Percentiles rank a stretch among this genome's conserved stretches.
Conservation (phyloP, 2,113 vertebrate species). For the Eleginops maclovinus region DNA sequence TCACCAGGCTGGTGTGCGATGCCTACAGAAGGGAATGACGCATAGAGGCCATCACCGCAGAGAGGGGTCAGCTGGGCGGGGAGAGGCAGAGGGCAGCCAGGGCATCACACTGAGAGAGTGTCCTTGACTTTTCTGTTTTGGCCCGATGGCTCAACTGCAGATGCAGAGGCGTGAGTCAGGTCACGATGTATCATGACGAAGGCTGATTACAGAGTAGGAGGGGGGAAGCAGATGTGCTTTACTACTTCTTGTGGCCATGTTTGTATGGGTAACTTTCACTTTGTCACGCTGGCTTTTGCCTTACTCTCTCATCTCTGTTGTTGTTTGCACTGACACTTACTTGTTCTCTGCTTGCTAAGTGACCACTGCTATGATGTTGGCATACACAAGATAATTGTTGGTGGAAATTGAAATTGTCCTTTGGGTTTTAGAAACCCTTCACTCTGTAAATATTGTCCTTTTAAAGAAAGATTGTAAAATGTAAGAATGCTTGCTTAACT, state of each 20-base stretch:
- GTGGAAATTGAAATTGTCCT: not conserved
- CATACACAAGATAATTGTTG: not conserved
- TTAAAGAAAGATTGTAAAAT: too few species aligned
- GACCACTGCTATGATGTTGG: slow-evolving; percentile 2
- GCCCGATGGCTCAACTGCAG: slow-evolving; percentile 23
- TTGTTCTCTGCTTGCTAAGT: slow-evolving; percentile 16
- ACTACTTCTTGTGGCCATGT: not conserved
- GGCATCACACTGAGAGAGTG: slow-evolving; percentile 24
- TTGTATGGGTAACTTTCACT: slow-evolving; percentile 2
- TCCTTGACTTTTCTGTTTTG: slow-evolving; percentile 24
- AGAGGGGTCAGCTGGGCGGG: slow-evolving; percentile 16
- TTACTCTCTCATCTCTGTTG: slow-evolving; percentile 47
- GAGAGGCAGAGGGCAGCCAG: slow-evolving; percentile 26
- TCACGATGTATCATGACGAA: slow-evolving; percentile 23
- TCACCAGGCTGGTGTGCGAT: slow-evolving; percentile 59
- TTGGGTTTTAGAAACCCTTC: too few species aligned
- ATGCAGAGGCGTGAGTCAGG: slow-evolving; percentile 19
- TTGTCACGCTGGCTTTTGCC: not conserved
- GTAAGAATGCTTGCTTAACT: too few species aligned
- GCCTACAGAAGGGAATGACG: slow-evolving; percentile 59
- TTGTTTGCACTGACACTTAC: slow-evolving; percentile 36
- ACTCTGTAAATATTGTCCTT: too few species aligned
- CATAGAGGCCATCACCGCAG: slow-evolving; percentile 51
- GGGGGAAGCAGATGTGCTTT: slow-evolving; percentile 31
- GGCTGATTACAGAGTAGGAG: slow-evolving; percentile 13